A percentile compares a stretch with the other conserved stretches of the same genome.
Evolutionary conservation across 2,888 invertebrate species (phyloP).

Genomic region (Ypsolopha scabrella): DNA sequence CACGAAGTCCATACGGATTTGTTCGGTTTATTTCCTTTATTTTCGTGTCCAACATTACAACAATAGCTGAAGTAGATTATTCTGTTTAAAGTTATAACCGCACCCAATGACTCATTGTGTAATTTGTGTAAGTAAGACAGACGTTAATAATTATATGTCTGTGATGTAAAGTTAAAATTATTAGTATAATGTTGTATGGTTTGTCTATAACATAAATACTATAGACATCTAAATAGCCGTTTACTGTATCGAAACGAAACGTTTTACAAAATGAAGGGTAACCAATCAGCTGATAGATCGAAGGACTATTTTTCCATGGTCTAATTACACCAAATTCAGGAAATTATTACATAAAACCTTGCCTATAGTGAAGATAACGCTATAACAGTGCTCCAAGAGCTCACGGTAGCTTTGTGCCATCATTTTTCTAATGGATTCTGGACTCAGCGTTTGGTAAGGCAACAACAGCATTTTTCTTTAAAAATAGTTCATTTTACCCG

Average conservation of each 20-base stretch:
- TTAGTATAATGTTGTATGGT: neutral
- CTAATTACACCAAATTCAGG: slow-evolving; percentile 35
- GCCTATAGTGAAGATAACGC: slow-evolving; percentile 16
- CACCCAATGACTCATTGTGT: too few relatives aligned
- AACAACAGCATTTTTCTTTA: neutral
- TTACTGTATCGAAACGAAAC: neutral
- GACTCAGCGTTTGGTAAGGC: slow-evolving; percentile 12
- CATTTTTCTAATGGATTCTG: slow-evolving; percentile 10
- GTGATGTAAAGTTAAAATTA: too few relatives aligned
- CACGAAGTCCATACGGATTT: too few relatives aligned
- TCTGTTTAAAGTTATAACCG: too few relatives aligned
- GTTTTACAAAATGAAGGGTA: slow-evolving; percentile 16
- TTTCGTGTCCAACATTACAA: too few relatives aligned
- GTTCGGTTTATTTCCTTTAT: too few relatives aligned
- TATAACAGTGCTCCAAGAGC: slow-evolving; percentile 12
- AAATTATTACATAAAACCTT: slow-evolving; percentile 63
- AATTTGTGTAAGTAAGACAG: too few relatives aligned
- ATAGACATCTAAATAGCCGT: too few relatives aligned
- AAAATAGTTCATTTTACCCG: too few relatives aligned
- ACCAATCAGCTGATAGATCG: slow-evolving; percentile 59
- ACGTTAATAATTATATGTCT: too few relatives aligned
- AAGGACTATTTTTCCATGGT: slow-evolving; percentile 51
- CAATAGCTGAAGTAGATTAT: too few relatives aligned
- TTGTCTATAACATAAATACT: too few relatives aligned
- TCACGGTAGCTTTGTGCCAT: slow-evolving; percentile 18